Percentiles rank a stretch among this genome's conserved stretches.
Conservation (phyloP, 2,888 invertebrate genomes). For the Argyresthia goedartella region DNA sequence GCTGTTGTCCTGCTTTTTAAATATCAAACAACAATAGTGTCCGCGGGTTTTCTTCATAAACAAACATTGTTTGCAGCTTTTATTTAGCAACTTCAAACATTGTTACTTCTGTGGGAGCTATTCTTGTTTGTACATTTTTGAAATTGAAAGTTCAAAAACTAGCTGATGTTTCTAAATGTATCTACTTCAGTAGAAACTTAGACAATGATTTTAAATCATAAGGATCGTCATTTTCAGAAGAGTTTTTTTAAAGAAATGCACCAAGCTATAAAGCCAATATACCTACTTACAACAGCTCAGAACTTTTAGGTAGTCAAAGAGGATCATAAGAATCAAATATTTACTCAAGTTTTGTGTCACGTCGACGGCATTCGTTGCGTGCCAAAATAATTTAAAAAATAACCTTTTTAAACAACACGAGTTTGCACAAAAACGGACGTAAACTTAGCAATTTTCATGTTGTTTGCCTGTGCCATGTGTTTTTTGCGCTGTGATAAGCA, state of each 20-base stretch:
- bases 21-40: too few relatives aligned
- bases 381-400: slow-evolving; percentile 11
- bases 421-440: not conserved
- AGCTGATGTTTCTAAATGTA: not conserved
- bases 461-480: not conserved
- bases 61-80: too few relatives aligned
- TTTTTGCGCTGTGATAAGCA: not conserved
- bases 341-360: slow-evolving; percentile 5
- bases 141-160: not conserved
- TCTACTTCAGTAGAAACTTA: too few relatives aligned
- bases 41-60: too few relatives aligned
- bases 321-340: not conserved
- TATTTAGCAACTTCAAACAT: too few relatives aligned
- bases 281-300: not conserved
- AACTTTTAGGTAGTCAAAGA: not conserved
- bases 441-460: not conserved
- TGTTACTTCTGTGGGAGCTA: too few relatives aligned
- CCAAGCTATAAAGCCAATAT: too few relatives aligned
- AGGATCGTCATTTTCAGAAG: too few relatives aligned
- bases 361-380: slow-evolving; percentile 13
- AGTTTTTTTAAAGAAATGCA: too few relatives aligned
- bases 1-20: too few relatives aligned
- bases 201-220: too few relatives aligned
- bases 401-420: not conserved
- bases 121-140: not conserved